These are phyloP conservation scores for Gracilinanus agilis DNA, from an alignment of 2,113 vertebrate species.

Conservation along the genomic window DNA sequence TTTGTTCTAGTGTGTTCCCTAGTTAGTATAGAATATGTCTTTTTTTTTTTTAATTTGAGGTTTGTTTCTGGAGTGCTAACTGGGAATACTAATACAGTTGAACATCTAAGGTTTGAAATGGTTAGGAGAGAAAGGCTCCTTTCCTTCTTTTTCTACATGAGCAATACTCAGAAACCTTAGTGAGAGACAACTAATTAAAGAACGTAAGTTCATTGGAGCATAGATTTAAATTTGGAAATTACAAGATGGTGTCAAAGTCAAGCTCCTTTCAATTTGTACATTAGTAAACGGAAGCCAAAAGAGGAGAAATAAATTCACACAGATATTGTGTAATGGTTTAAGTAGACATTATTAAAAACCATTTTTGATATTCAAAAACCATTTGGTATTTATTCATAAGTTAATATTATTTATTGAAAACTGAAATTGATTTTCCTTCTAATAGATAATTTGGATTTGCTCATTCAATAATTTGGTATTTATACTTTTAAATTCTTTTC, in stretches of 20 bases:
- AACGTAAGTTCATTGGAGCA: not conserved
- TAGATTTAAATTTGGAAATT: not conserved
- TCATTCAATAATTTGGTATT: slow-evolving; percentile 14
- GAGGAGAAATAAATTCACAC: not conserved
- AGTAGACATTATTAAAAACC: not conserved
- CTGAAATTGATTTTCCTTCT: slow-evolving; percentile 51
- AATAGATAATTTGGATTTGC: slow-evolving; percentile 56
- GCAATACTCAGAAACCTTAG: not conserved
- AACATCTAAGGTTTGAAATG: slow-evolving; percentile 41
- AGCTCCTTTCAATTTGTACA: not conserved
- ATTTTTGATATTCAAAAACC: not conserved
- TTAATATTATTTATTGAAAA: slow-evolving; percentile 54
- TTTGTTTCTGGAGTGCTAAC: slow-evolving; percentile 55
- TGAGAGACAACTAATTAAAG: not conserved
- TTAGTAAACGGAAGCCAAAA: slow-evolving; percentile 17
- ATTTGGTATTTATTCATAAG: slow-evolving; percentile 54
- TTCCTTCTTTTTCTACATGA: not conserved
- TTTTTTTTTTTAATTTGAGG: not conserved
- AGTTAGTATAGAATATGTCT: slow-evolving; percentile 73
- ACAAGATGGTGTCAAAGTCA: not conserved
- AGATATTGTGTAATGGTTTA: not conserved
- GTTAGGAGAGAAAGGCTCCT: slow-evolving; percentile 6
- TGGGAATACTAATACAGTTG: not conserved
- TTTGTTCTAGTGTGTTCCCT: slow-evolving; percentile 64
- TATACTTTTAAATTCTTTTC: not conserved